Conservation (phyloP, 2,888 invertebrate species). For the Cryptocheilus praepositus region DNA sequence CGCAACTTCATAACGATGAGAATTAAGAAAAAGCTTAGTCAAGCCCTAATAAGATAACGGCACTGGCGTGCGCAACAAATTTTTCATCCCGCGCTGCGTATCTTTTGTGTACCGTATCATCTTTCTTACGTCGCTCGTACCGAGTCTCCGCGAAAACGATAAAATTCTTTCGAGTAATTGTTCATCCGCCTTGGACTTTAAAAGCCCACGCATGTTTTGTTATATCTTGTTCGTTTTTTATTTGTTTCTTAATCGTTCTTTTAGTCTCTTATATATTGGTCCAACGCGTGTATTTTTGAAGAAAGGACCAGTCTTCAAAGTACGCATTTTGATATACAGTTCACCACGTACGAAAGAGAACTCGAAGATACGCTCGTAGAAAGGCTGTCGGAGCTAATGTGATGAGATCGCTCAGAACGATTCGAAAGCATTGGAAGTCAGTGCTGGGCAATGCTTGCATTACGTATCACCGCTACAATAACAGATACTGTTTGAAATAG, state of each 20-base stretch:
- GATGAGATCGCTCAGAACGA: conserved; percentile 44
- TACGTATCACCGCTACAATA: conserved; percentile 9
- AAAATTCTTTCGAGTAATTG: background rate
- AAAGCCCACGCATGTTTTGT: conserved; percentile 12
- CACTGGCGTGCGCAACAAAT: too few species aligned
- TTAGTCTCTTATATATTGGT: conserved; percentile 46
- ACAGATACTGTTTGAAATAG: conserved; percentile 30
- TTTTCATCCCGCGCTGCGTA: too few species aligned
- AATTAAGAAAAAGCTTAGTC: too few species aligned
- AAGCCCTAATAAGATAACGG: too few species aligned
- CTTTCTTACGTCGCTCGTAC: too few species aligned
- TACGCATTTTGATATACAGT: conserved; percentile 49
- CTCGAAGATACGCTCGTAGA: conserved; percentile 28
- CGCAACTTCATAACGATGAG: too few species aligned
- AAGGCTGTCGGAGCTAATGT: conserved; percentile 7
- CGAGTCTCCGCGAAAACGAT: conserved; percentile 2
- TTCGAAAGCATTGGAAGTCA: conserved; percentile 29
- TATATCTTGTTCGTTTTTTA: background rate
- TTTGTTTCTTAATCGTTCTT: background rate
- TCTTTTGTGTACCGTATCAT: too few species aligned
- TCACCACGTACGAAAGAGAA: conserved; percentile 28
- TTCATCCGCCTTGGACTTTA: conserved; percentile 8
- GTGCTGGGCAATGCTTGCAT: conserved; percentile 42
- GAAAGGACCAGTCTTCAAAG: conserved; percentile 45
- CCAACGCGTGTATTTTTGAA: conserved; percentile 44